Evolutionary conservation across 2,888 invertebrate species (phyloP).

Genomic region (Ichneumoninae sp.): DNA sequence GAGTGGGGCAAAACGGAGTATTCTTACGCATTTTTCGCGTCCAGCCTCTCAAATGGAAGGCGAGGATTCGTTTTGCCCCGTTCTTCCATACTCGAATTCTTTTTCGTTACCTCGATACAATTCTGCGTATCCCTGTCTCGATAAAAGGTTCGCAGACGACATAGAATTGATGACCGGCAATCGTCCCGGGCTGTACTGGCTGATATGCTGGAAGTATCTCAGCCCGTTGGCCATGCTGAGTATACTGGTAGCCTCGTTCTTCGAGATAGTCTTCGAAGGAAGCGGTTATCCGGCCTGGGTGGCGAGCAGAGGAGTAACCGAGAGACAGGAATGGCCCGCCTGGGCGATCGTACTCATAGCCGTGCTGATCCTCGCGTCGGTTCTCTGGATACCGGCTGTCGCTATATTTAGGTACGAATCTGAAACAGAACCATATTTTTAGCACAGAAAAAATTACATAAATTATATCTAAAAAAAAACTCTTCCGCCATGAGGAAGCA

Average conservation of each 20-base stretch:
- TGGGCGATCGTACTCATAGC: conserved; percentile 93
- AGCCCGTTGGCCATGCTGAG: conserved; percentile 95
- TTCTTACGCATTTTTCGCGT: too few species aligned
- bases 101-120: neutral
- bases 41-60: too few species aligned
- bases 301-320: conserved; percentile 89
- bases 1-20: too few species aligned
- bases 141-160: conserved; percentile 94
- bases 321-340: conserved; percentile 93
- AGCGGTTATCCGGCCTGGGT: conserved; percentile 95
- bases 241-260: conserved; percentile 93
- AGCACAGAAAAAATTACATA: neutral
- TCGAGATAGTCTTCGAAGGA: conserved; percentile 92
- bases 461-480: neutral
- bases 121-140: neutral
- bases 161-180: conserved; percentile 97
- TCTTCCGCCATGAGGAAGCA: too few species aligned
- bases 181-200: conserved; percentile 95
- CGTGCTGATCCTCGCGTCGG: conserved; percentile 91
- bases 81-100: neutral
- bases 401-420: conserved; percentile 91
- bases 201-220: conserved; percentile 97
- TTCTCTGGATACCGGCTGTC: conserved; percentile 94
- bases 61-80: neutral
- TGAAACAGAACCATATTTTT: neutral